Conservation (phyloP, 2,797 vertebrate species). For the Knipowitschia caucasica region DNA sequence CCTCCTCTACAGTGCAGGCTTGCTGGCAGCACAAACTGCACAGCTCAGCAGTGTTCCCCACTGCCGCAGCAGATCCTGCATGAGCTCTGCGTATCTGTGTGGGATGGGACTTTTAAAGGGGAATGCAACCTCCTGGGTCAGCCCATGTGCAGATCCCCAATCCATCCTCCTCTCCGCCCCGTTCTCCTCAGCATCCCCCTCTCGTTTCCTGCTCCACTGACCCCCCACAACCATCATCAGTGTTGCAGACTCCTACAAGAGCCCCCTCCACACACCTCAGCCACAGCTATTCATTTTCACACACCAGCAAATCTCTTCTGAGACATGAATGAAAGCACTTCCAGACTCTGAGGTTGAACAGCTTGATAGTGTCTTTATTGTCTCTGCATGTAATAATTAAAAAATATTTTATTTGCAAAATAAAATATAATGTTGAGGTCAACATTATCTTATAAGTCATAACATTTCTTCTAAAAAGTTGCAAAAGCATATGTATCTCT, state of each 20-base stretch:
- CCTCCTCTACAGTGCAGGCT: constrained; percentile 70
- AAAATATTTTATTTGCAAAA: not conserved
- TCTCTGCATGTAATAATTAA: constrained; percentile 19
- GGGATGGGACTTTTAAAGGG: constrained; percentile 88
- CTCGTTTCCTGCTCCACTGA: constrained; percentile 15
- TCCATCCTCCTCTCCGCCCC: constrained; percentile 48
- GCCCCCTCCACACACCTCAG: constrained; percentile 35
- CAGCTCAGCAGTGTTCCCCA: constrained; percentile 85
- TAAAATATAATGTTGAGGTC: not conserved
- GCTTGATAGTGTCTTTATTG: constrained; percentile 32
- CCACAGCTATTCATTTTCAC: constrained; percentile 54
- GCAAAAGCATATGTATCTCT: constrained; percentile 40
- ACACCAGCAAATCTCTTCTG: constrained; percentile 49
- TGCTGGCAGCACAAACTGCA: constrained; percentile 85
- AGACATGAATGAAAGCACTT: constrained; percentile 44
- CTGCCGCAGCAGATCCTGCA: constrained; percentile 83
- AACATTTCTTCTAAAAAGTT: no score
- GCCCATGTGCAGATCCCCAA: constrained; percentile 60
- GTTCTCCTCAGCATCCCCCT: constrained; percentile 24
- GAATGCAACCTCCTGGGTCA: constrained; percentile 82
- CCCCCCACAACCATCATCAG: constrained; percentile 56
- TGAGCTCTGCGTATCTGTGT: constrained; percentile 84
- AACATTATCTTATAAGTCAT: no score
- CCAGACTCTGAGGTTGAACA: constrained; percentile 27
- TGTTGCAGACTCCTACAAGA: constrained; percentile 62